Evolutionary conservation across 2,888 invertebrate species (phyloP), one percentile per base, ranked within the genome.

Genomic region (Ligdia adustata): DNA sequence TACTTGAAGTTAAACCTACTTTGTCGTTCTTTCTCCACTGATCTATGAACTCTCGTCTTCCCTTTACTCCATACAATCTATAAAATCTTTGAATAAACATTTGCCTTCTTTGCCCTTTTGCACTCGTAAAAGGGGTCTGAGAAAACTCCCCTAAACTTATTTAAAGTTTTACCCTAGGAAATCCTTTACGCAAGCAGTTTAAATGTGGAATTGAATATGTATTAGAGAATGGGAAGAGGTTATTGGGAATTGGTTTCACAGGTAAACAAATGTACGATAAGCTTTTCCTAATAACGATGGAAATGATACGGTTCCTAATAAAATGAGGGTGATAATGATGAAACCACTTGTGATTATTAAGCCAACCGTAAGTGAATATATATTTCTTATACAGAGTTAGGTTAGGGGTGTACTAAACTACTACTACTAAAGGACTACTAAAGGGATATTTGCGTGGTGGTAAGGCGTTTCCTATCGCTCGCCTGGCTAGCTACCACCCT

Each of bases 11-110:
- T 49, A 49, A 49, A 49, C 48, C 42, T 49, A 49, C 42, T 49
- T 49, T 49, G 48, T 49, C 48, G 48, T 49, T 48, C 48, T 39
- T 49, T 49, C 42, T 49, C 33, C 38, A 43, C 60, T 57, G 62
- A 65, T 68, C 69, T 68, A 66, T 59, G 58, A 64, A 60, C 63
- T 54, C 49, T 66, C 61, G 57, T 71, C 66, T 72, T 68, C 72
- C 64, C 79, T 76, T 78, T 72, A 69, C 71, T 75, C 65, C 68
- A 70, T 69, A 75, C 70, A 82, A 86, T 84, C 83, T 82, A 84
- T 85, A 81, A 83, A 87, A 84, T 83, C 81, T 82, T 86, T 82
- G 85, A 87, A 87, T 87, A 88, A 88, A 88, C 86, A 87, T 89
- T 87, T 80, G 78, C 82, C 78, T 83, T 79, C 81, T 82, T 79